phyloP scores from a whole-genome alignment of 1,140 invertebrate genomes.

The Ctenoplectra terminalis region DNA sequence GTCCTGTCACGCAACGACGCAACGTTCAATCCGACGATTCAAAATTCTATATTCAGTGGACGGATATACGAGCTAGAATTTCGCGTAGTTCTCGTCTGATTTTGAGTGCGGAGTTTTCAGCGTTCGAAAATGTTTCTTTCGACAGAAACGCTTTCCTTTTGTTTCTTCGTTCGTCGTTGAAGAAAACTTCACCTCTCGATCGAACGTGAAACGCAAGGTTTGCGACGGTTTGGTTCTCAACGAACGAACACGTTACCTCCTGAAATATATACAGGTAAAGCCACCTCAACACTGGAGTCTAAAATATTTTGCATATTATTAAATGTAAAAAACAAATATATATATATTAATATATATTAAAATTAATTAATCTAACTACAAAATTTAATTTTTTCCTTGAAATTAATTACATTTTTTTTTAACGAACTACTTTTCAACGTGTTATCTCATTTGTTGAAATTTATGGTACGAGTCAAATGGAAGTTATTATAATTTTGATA shows the following conservation, averaged over 20 bases:
- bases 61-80: slow-evolving; percentile 65
- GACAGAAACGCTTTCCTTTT: background rate
- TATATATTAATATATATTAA: too few relatives aligned
- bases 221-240: background rate
- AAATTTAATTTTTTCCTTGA: too few relatives aligned
- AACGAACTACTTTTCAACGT: too few relatives aligned
- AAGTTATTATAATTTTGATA: too few relatives aligned
- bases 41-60: slow-evolving; percentile 63
- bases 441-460: too few relatives aligned
- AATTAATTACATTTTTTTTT: too few relatives aligned
- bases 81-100: slow-evolving; percentile 25
- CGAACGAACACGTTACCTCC: background rate
- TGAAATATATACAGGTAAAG: background rate
- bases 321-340: too few relatives aligned
- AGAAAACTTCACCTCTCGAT: background rate
- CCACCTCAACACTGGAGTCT: background rate
- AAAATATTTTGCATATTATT: background rate
- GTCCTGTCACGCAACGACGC: background rate
- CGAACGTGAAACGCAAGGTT: background rate
- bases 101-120: background rate
- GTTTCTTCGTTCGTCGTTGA: background rate
- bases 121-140: background rate
- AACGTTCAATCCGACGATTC: slow-evolving; percentile 13
- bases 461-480: too few relatives aligned
- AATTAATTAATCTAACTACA: too few relatives aligned